phyloP scores from a whole-genome alignment of 2,113 vertebrate species.

The Mormyrus lacerda region DNA sequence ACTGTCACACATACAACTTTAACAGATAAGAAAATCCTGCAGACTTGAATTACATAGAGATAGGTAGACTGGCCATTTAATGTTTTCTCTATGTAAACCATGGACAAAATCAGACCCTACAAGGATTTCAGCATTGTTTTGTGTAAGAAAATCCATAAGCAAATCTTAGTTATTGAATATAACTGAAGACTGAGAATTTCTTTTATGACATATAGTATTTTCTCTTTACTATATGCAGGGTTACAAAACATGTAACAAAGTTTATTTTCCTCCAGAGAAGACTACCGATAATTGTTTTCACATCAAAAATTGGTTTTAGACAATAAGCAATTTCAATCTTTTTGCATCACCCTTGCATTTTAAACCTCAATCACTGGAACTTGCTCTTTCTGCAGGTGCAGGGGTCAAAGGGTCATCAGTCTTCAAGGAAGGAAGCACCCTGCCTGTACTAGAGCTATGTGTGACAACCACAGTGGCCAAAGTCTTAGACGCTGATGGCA shows the following conservation, averaged over 20 bases:
- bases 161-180: slow-evolving; percentile 25
- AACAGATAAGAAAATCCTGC: slow-evolving; percentile 25
- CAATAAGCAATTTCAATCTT: neutral
- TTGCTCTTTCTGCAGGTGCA: slow-evolving; percentile 34
- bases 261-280: neutral
- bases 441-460: slow-evolving; percentile 51
- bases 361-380: slow-evolving; percentile 31
- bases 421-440: slow-evolving; percentile 54
- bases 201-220: neutral
- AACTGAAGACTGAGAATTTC: neutral
- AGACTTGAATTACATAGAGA: slow-evolving; percentile 30
- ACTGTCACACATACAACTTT: slow-evolving; percentile 25
- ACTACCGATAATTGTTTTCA: neutral
- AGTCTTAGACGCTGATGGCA: slow-evolving; percentile 54
- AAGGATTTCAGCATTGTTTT: slow-evolving; percentile 17
- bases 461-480: slow-evolving; percentile 56
- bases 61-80: slow-evolving; percentile 50
- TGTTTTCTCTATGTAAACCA: slow-evolving; percentile 20
- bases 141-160: slow-evolving; percentile 32
- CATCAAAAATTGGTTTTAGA: neutral
- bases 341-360: neutral
- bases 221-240: slow-evolving; percentile 14
- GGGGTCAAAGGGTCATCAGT: slow-evolving; percentile 46
- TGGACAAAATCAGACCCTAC: neutral
- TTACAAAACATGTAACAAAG: slow-evolving; percentile 23